These are phyloP conservation scores for Daktulosphaira vitifoliae DNA, from an alignment of 1,140 invertebrate genomes.

Conservation along the genomic window DNA sequence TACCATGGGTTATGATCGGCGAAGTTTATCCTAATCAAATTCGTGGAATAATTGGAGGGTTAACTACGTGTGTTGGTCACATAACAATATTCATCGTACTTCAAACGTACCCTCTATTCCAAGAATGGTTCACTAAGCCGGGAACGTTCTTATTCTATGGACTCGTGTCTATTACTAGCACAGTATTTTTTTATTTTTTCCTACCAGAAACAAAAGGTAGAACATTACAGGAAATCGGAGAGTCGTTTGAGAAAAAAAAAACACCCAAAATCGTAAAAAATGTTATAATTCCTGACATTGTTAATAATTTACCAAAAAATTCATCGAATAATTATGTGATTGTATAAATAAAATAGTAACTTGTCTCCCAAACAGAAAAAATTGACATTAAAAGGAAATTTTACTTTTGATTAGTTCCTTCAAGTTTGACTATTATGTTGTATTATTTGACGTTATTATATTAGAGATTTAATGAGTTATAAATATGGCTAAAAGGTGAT, in stretches of 20 bases:
- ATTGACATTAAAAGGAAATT: conserved; percentile 5
- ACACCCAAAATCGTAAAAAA: neutral
- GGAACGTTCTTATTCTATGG: conserved; percentile 58
- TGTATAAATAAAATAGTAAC: neutral
- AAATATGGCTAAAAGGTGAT: too few relatives aligned
- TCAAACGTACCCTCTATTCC: conserved; percentile 55
- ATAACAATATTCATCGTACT: conserved; percentile 57
- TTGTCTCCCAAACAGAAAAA: neutral
- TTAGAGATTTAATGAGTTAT: too few relatives aligned
- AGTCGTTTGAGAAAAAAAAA: conserved; percentile 54
- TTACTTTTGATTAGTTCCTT: conserved; percentile 20
- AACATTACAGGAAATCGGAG: conserved; percentile 67
- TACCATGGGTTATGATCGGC: conserved; percentile 66
- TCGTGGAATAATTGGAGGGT: conserved; percentile 55
- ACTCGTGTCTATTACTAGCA: conserved; percentile 48
- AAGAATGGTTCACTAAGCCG: conserved; percentile 47
- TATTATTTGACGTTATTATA: too few relatives aligned
- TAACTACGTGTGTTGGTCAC: conserved; percentile 57
- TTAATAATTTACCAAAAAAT: neutral
- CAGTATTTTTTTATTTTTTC: conserved; percentile 53
- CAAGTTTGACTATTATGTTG: neutral
- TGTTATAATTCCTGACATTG: neutral
- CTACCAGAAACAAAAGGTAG: conserved; percentile 75
- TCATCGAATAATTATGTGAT: neutral
- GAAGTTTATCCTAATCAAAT: conserved; percentile 59